Base-by-base conservation (phyloP, 2,797 vertebrate species). In the Paratrypauchen microcephalus region DNA sequence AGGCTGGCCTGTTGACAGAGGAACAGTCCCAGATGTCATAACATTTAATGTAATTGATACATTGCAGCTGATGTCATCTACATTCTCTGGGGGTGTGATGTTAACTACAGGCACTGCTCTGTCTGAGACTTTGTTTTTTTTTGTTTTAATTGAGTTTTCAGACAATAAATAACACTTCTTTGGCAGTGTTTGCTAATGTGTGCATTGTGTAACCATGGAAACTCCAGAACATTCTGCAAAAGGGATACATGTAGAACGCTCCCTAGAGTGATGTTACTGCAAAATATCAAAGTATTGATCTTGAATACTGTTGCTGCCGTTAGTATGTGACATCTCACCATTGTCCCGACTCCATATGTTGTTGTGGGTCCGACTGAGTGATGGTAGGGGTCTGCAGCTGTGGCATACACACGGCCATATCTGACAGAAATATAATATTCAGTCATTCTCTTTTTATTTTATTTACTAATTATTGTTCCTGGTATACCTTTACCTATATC, bases 291-390 rank as follows among this genome's bases (percentile, higher is more conserved):
- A 57, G 66, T 26, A 26, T 26, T 2, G 1, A 26, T 26, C 24
- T 67, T 50, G 16, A 36, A 70, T 6, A 62, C 58, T 13, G 19
- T 15, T 67, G 28, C 39, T 69, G 66, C 28, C 55, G 3, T 68
- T 63, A 69, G 68, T 45, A 16, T 45, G 41, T 68, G 48, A 60
- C 15, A n/a, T 66, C 91, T 92, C 87, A 95, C 94, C 94, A 95
- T 91, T 23, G 94, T 95, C 32, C 94, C 92, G 39, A 95, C 93
- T 68, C 94, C 94, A 63, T 95, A 95, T 28, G 94, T 90, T 0
- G 94, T 79, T 0, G 94, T 90, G 58, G 94, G 93, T 77, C 94
- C 94, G 0, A 95, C 92, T 12, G 94, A 87, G 79, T 94, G 94
- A 80, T 95, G 94, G 60, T 95, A 95, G 23, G 94, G 92, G 55